Evolutionary conservation across 2,888 invertebrate genomes (phyloP).

Genomic region (Lasius platythorax): DNA sequence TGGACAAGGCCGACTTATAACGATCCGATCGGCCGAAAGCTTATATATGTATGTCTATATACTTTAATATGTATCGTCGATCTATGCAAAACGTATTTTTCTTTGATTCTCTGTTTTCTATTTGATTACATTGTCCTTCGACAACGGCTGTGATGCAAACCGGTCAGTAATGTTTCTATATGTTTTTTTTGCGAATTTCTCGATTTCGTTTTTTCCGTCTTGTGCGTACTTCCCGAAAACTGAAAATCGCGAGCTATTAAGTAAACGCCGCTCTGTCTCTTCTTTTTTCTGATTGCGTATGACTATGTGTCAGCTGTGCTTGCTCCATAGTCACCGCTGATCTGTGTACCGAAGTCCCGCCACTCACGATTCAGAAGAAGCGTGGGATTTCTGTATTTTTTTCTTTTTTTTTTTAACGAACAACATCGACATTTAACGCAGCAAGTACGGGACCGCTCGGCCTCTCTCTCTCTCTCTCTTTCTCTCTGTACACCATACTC

Average conservation of each 20-base stretch:
- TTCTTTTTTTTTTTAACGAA: conserved; percentile 60
- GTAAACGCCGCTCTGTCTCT: neutral
- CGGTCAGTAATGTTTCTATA: conserved; percentile 18
- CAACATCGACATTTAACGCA: conserved; percentile 71
- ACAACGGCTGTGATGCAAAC: conserved; percentile 28
- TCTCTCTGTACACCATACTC: conserved; percentile 56
- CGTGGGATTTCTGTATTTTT: conserved; percentile 40
- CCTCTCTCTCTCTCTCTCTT: conserved; percentile 48
- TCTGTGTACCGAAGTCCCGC: conserved; percentile 61
- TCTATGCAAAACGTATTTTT: conserved; percentile 23
- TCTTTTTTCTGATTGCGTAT: neutral
- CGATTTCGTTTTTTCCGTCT: conserved; percentile 1
- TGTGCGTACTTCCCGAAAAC: neutral
- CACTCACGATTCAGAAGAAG: conserved; percentile 59
- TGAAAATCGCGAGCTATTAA: conserved; percentile 28
- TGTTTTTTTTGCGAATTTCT: conserved; percentile 23
- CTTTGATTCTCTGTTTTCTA: conserved; percentile 35
- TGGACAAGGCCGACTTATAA: conserved; percentile 34
- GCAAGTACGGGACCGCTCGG: conserved; percentile 39
- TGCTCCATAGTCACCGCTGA: neutral
- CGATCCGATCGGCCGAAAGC: conserved; percentile 31
- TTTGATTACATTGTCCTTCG: conserved; percentile 18
- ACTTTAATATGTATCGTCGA: conserved; percentile 33
- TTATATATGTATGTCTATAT: conserved; percentile 31
- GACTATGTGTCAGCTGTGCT: conserved; percentile 20